These are phyloP conservation scores for Epizoanthus scotinus DNA, from an alignment of 92 coral and sea anemone species.

Conservation along the genomic window DNA sequence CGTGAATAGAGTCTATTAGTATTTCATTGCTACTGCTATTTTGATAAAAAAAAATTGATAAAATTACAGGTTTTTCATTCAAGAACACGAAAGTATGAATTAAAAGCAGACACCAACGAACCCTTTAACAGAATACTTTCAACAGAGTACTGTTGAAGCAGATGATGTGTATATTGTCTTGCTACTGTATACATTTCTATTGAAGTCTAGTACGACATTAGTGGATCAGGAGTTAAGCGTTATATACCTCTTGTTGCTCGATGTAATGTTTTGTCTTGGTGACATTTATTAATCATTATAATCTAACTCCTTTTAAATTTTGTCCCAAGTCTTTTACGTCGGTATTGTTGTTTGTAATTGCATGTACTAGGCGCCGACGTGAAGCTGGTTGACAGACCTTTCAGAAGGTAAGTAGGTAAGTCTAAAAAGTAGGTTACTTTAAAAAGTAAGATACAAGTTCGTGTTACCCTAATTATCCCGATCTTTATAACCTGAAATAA, in stretches of 20 bases:
- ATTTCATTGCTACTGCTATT: too few relatives aligned
- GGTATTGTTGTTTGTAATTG: conserved; percentile 27
- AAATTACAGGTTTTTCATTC: too few relatives aligned
- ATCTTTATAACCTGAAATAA: too few relatives aligned
- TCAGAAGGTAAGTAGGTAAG: conserved; percentile 4
- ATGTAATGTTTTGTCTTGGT: not conserved
- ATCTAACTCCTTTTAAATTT: conserved; percentile 5
- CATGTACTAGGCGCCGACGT: not conserved
- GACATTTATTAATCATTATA: not conserved
- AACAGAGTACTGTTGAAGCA: not conserved
- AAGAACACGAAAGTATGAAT: too few relatives aligned
- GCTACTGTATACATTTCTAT: not conserved
- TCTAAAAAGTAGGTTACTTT: too few relatives aligned
- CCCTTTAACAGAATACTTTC: too few relatives aligned
- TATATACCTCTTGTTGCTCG: not conserved
- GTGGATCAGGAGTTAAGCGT: conserved; percentile 38
- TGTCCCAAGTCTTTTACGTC: conserved; percentile 31
- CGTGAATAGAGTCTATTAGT: too few relatives aligned
- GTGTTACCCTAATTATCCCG: too few relatives aligned
- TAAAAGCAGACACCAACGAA: too few relatives aligned
- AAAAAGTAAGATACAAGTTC: too few relatives aligned
- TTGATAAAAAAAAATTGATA: too few relatives aligned
- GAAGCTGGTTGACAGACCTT: not conserved
- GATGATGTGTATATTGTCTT: not conserved
- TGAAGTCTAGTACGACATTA: not conserved